Evolutionary conservation across 2,888 invertebrate species (phyloP), one percentile per base, ranked within the genome.

Genomic region (Diadegma fenestrale): DNA sequence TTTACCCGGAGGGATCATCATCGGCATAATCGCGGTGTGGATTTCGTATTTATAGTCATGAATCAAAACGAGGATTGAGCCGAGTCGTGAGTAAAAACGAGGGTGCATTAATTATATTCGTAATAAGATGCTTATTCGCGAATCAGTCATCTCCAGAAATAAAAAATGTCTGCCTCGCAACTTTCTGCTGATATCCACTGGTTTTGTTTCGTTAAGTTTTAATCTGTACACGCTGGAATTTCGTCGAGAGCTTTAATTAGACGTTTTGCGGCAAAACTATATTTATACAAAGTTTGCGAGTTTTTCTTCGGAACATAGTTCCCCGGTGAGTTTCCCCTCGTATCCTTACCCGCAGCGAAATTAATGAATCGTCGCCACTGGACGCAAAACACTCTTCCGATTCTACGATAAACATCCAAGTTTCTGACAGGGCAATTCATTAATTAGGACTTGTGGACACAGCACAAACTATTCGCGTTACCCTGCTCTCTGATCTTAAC

Each of bases 311-410:
- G 51, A 51, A 33, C n/a, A 51, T 17, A 48, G 17, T 71, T 51
- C 33, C 51, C 37, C 33, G 14, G 30, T 12, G 10, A 63, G 26
- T 48, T 26, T 63, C 61, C 33, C 63, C 30, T 45, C 30, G 14
- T 33, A 63, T 63, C 33, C 68, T 61, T 48, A 30, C n/a, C 30
- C n/a, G 26, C 73, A 26, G 30, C 12, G 17, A 51, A 79, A 80
- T 75, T 17, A 76, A 77, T 68, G 22, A 48, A 68, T 68, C 78
- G 68, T 77, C 48, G 61, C n/a, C 26, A n/a, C 58, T 61, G 41
- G n/a, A 63, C 22, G 48, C 61, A 58, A 66, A 58, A 10, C 37
- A n/a, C 61, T 63, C 17, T 69, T 63, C 63, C 45, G 26, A 73
- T 73, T 73, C 61, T 43, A 61, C 61, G 61, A 73, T 58, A 61